Evolutionary conservation across 2,888 invertebrate genomes (phyloP).

Genomic region (Temnothorax rugatulus): DNA sequence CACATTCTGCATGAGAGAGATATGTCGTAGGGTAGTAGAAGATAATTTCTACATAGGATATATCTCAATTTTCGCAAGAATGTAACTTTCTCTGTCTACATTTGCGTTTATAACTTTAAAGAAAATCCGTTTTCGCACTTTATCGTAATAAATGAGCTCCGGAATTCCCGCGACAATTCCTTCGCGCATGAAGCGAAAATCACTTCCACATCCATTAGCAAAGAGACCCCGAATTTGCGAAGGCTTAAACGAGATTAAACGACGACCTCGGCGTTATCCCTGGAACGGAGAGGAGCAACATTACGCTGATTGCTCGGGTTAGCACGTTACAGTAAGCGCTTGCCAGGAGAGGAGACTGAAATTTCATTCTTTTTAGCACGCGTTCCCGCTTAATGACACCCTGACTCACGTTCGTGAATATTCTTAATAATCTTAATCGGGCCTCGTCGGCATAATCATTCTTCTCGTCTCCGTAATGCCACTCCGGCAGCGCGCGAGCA

Average conservation of each 20-base stretch:
- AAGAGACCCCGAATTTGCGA: slow-evolving; percentile 41
- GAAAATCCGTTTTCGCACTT: background rate
- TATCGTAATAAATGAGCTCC: background rate
- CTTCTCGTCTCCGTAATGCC: slow-evolving; percentile 28
- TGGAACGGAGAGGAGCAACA: slow-evolving; percentile 69
- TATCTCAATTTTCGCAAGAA: background rate
- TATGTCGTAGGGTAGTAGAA: background rate
- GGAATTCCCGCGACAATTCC: background rate
- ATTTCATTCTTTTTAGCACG: slow-evolving; percentile 67
- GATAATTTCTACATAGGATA: background rate
- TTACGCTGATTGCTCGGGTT: slow-evolving; percentile 68
- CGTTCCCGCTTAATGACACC: slow-evolving; percentile 51
- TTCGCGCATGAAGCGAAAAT: slow-evolving; percentile 32
- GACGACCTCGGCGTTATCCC: slow-evolving; percentile 70
- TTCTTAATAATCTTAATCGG: slow-evolving; percentile 77
- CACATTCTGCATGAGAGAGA: background rate
- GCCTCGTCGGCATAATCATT: slow-evolving; percentile 71
- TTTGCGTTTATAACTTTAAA: background rate
- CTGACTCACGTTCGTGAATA: slow-evolving; percentile 76
- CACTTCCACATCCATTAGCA: slow-evolving; percentile 31
- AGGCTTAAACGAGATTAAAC: slow-evolving; percentile 62
- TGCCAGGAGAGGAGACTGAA: slow-evolving; percentile 43
- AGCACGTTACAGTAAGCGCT: background rate
- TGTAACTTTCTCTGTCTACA: background rate
- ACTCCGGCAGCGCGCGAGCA: background rate